Conservation (phyloP, 1,140 invertebrate genomes). For the Polyergus mexicanus region DNA sequence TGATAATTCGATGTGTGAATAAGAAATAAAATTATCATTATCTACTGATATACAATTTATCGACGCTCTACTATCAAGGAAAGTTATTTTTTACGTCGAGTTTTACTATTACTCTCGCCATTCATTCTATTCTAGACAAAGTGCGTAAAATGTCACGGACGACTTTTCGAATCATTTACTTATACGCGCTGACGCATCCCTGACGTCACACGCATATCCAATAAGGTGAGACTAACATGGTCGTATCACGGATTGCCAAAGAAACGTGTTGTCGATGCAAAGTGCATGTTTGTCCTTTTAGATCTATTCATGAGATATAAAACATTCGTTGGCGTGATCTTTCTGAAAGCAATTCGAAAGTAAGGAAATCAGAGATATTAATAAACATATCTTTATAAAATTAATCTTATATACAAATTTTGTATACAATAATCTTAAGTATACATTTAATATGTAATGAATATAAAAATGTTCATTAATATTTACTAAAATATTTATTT, state of each 20-base stretch:
- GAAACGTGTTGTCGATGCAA: conserved; percentile 67
- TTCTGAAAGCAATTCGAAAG: not conserved
- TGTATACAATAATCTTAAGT: not conserved
- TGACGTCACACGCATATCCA: conserved; percentile 78
- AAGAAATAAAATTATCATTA: not conserved
- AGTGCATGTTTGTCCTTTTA: conserved; percentile 33
- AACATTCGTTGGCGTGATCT: conserved; percentile 14
- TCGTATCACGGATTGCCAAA: conserved; percentile 60
- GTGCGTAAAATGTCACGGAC: conserved; percentile 63
- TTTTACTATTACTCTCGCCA: not conserved
- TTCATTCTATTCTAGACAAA: conserved; percentile 30
- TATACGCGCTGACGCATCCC: conserved; percentile 69
- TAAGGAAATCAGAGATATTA: not conserved
- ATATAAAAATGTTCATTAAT: not conserved
- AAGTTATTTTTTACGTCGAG: not conserved
- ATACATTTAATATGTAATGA: not conserved
- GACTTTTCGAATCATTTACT: conserved; percentile 61
- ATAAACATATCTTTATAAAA: not conserved
- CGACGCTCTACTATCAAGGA: not conserved
- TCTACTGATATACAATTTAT: not conserved
- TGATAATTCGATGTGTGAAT: not conserved
- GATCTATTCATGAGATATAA: conserved; percentile 34
- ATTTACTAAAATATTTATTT: conserved; percentile 13
- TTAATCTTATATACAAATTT: not conserved
- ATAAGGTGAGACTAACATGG: conserved; percentile 65